Conservation (phyloP, 2,797 vertebrate genomes). For the Lacerta bilineata region DNA sequence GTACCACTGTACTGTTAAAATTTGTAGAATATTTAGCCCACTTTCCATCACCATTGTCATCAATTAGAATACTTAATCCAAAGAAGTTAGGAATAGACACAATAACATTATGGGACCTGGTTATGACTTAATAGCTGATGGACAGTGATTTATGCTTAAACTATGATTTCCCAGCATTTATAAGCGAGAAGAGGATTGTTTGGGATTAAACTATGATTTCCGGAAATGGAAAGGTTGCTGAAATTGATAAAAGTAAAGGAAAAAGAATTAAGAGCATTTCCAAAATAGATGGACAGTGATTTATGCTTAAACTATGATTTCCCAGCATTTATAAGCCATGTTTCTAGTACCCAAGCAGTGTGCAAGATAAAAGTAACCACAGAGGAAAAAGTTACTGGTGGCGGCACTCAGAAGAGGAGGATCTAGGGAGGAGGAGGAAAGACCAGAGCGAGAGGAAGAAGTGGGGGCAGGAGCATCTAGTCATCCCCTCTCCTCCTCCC, state of each 20-base stretch:
- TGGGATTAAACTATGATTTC: too few species aligned
- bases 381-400: too few species aligned
- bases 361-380: not conserved
- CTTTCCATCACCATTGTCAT: not conserved
- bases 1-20: too few species aligned
- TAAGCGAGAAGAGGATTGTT: too few species aligned
- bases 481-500: too few species aligned
- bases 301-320: not conserved
- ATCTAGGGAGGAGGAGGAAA: too few species aligned
- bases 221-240: too few species aligned
- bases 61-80: not conserved
- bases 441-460: too few species aligned
- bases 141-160: not conserved
- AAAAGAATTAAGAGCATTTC: too few species aligned
- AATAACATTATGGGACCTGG: not conserved
- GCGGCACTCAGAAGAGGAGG: too few species aligned
- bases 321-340: not conserved
- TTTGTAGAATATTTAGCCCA: not conserved
- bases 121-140: not conserved
- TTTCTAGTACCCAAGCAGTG: not conserved
- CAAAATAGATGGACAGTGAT: not conserved
- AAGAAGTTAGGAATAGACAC: not conserved
- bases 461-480: too few species aligned
- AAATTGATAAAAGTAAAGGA: too few species aligned
- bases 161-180: not conserved